These are phyloP conservation scores for Labroides dimidiatus DNA, from an alignment of 2,797 vertebrate genomes.

Conservation along the genomic window DNA sequence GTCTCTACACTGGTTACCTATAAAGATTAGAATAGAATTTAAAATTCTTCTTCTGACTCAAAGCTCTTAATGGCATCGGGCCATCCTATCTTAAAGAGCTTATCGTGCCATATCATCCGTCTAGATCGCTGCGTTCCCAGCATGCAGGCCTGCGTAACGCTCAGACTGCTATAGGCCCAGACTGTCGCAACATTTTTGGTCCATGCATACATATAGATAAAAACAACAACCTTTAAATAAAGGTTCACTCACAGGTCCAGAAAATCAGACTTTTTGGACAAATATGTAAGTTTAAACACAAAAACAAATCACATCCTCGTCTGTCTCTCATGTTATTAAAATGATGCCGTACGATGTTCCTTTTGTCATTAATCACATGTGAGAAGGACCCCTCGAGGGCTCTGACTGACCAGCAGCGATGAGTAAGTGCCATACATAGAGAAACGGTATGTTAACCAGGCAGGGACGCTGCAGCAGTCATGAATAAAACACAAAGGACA, in stretches of 20 bases:
- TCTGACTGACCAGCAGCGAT: conserved; percentile 47
- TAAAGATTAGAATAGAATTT: too few relatives aligned
- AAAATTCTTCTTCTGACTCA: too few relatives aligned
- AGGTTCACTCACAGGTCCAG: not conserved
- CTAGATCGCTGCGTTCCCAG: too few relatives aligned
- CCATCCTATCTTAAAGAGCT: too few relatives aligned
- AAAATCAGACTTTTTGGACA: not conserved
- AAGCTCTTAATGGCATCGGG: too few relatives aligned
- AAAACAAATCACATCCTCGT: conserved; percentile 7
- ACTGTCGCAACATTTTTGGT: too few relatives aligned
- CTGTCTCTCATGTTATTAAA: not conserved
- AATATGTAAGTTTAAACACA: not conserved
- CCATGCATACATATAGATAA: too few relatives aligned
- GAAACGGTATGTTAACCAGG: conserved; percentile 73
- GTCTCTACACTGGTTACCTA: too few relatives aligned
- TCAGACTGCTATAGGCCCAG: too few relatives aligned
- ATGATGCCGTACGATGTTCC: not conserved
- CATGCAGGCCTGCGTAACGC: too few relatives aligned
- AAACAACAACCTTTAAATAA: too few relatives aligned
- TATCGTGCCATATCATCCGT: too few relatives aligned
- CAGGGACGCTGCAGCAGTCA: conserved; percentile 77
- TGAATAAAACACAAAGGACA: conserved; percentile 86
- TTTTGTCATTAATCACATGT: conserved; percentile 9
- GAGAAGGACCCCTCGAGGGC: conserved; percentile 29
- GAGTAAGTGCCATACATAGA: conserved; percentile 50